phyloP scores from a whole-genome alignment of 2,888 invertebrate genomes.

The Lasioglossum lativentre region DNA sequence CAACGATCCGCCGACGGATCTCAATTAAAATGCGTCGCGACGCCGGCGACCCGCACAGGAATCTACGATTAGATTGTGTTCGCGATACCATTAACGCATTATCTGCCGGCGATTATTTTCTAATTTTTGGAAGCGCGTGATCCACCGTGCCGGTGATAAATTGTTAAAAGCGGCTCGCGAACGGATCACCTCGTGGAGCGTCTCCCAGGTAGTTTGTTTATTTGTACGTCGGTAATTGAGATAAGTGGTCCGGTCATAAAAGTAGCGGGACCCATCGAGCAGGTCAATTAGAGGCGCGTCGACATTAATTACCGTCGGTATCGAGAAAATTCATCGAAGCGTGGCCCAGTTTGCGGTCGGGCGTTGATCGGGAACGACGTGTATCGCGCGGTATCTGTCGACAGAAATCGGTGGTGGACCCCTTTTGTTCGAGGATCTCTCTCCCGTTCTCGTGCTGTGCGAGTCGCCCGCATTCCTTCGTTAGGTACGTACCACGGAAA shows the following conservation, averaged over 20 bases:
- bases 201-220: not conserved
- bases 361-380: not conserved
- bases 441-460: conserved; percentile 52
- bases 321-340: conserved; percentile 45
- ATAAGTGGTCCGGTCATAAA: not conserved
- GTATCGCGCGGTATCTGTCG: conserved; percentile 31
- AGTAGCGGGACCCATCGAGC: conserved; percentile 11
- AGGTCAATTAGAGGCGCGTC: conserved; percentile 22
- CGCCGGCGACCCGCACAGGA: conserved; percentile 11
- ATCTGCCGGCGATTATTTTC: not conserved
- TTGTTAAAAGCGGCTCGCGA: not conserved
- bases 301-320: conserved; percentile 36
- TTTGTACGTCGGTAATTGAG: not conserved
- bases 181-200: not conserved
- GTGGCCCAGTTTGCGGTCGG: conserved; percentile 52
- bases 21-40: conserved; percentile 75
- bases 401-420: conserved; percentile 59
- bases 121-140: not conserved
- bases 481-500: conserved; percentile 58
- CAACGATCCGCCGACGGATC: conserved; percentile 66
- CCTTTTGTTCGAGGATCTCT: conserved; percentile 66
- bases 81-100: not conserved
- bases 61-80: not conserved
- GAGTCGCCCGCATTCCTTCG: conserved; percentile 73
- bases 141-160: too few relatives aligned